Evolutionary conservation across 2,888 invertebrate genomes (phyloP), one percentile per base, ranked within the genome.

Genomic region (Apeira syringaria): DNA sequence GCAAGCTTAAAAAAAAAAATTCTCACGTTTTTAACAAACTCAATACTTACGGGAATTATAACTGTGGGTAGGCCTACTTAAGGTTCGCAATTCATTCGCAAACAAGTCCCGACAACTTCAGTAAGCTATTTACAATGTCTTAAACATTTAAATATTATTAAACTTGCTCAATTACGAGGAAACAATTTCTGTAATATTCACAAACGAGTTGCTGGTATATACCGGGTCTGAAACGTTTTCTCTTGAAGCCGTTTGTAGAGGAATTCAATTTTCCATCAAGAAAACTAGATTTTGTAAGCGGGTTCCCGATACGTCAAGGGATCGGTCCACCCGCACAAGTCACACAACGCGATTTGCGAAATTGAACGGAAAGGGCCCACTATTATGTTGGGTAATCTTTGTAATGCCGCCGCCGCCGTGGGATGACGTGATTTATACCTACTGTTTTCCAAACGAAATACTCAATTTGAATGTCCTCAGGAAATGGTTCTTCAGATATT

Each of bases 301-400:
- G 64, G 60, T 67, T 63, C 56, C 61, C 65, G 72, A 76, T 78
- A 75, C 71, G 68, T 71, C 77, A 71, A 59, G 55, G 63, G 64
- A 47, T 50, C 55, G 51, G 48, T 38, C 43, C 53, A 5, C 20
- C 20, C 2, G n/a, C n/a, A n/a, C n/a, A n/a, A n/a, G n/a, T n/a
- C 17, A 64, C 61, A 70, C 68, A 68, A 35, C 38, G 31, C 69
- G 76, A 76, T 79, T 75, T 79, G 66, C 65, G 72, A 77, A 78
- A 78, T 77, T 76, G 75, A 76, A 78, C 76, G 77, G 76, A 78
- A 58, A 74, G 66, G 73, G 65, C 65, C 61, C 59, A 66, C 75
- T 71, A 75, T 74, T 73, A 74, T 68, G 68, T 60, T 50, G 70
- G 69, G 66, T 70, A 74, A 76, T 77, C 69, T 77, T 67, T 69